A percentile compares a stretch with the other conserved stretches of the same genome.
Evolutionary conservation across 1,140 invertebrate species (phyloP).

Genomic region (Drosophila arawakana): DNA sequence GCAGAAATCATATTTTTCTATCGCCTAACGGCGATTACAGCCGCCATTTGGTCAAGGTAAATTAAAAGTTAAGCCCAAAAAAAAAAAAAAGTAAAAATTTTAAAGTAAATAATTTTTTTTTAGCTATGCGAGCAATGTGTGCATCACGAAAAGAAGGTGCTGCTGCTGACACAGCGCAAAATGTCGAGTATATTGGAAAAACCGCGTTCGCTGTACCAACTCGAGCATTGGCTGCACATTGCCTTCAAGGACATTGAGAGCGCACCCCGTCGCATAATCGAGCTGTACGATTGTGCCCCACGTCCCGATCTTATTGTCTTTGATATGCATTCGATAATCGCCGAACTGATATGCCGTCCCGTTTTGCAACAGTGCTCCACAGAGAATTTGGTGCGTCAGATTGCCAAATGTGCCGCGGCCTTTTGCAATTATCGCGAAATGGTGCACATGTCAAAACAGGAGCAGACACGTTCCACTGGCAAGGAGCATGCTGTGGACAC

Average conservation of each 20-base stretch:
- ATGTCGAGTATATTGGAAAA: slow-evolving; percentile 4
- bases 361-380: slow-evolving; percentile 56
- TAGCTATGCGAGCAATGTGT: slow-evolving; percentile 60
- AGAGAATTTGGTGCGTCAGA: slow-evolving; percentile 53
- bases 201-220: slow-evolving; percentile 16
- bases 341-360: slow-evolving; percentile 50
- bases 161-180: slow-evolving; percentile 50
- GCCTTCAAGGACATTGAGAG: slow-evolving; percentile 51
- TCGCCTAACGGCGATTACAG: slow-evolving; percentile 52
- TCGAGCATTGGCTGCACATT: slow-evolving; percentile 31
- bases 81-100: not conserved
- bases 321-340: slow-evolving; percentile 54
- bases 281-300: slow-evolving; percentile 18
- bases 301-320: slow-evolving; percentile 59
- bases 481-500: slow-evolving; percentile 37
- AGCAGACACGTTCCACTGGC: not conserved
- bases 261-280: slow-evolving; percentile 42
- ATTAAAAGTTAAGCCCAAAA: not conserved
- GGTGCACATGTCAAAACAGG: slow-evolving; percentile 22
- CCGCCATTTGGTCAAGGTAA: slow-evolving; percentile 49
- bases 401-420: slow-evolving; percentile 67
- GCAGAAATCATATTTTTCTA: slow-evolving; percentile 56
- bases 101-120: not conserved
- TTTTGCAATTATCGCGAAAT: slow-evolving; percentile 61
- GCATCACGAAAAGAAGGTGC: slow-evolving; percentile 41